Conservation (phyloP, 2,797 vertebrate genomes). For the Rhynchonycteris naso region DNA sequence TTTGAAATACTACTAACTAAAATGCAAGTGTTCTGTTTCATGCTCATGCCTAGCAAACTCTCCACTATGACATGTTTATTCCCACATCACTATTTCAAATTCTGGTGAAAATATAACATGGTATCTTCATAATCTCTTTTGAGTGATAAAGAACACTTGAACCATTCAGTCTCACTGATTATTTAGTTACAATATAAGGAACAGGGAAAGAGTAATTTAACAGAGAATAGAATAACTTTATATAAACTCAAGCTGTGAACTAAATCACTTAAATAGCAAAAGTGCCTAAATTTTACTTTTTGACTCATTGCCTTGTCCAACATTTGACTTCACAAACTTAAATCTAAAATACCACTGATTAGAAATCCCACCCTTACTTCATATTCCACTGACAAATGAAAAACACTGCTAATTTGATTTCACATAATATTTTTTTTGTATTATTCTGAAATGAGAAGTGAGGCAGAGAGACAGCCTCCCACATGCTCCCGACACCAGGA, state of each 20-base stretch:
- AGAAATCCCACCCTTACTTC: neutral
- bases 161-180: neutral
- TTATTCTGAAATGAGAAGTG: no score
- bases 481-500: no score
- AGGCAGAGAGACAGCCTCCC: no score
- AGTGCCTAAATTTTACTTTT: neutral
- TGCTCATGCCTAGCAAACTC: neutral
- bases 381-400: neutral
- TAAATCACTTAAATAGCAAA: constrained; percentile 32
- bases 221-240: constrained; percentile 38
- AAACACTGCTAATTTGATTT: neutral
- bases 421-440: neutral
- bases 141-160: neutral
- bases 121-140: neutral
- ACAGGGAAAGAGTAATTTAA: neutral
- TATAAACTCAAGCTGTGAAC: constrained; percentile 2
- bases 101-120: neutral
- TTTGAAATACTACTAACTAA: constrained; percentile 49
- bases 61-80: neutral
- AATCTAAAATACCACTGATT: constrained; percentile 10
- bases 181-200: constrained; percentile 29
- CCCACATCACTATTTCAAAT: neutral
- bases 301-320: neutral
- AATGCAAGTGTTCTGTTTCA: neutral
- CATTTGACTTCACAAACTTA: constrained; percentile 4